Evolutionary conservation across 2,113 vertebrate species (phyloP).

Genomic region (Piprites chloris): DNA sequence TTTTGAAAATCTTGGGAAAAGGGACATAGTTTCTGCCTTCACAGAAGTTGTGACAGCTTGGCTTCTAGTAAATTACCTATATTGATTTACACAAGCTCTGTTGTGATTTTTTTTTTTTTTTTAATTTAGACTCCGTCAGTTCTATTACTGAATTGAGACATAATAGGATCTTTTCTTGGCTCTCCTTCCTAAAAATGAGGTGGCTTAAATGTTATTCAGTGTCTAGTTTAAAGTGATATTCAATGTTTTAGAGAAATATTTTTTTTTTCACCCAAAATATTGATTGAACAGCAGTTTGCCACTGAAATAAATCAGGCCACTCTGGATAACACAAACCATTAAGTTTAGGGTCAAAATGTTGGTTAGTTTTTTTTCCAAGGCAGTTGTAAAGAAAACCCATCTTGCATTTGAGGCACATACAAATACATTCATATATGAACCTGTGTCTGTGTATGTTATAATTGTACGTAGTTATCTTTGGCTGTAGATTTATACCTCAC

Average conservation of each 20-base stretch:
- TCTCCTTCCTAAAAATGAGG: not conserved
- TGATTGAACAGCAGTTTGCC: not conserved
- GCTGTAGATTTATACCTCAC: not conserved
- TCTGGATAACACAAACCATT: not conserved
- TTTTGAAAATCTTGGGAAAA: not conserved
- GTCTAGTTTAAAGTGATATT: not conserved
- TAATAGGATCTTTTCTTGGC: not conserved
- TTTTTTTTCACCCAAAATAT: not conserved
- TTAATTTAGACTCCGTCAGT: not conserved
- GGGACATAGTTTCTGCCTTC: not conserved
- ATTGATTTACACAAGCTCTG: not conserved
- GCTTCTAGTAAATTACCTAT: not conserved
- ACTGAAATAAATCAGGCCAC: not conserved
- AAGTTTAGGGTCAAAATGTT: not conserved
- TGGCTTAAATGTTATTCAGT: not conserved
- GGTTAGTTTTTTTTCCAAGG: not conserved
- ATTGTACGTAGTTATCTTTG: not conserved
- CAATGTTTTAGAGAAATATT: not conserved
- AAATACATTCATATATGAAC: not conserved
- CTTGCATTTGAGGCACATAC: not conserved
- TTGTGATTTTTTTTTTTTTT: not conserved
- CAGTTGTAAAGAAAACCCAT: not conserved
- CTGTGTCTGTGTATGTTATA: not conserved
- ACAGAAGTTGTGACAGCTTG: not conserved
- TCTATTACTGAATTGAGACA: not conserved